Evolutionary conservation across 1,140 invertebrate genomes (phyloP), one percentile per base, ranked within the genome.

Genomic region (Drosophila teissieri): DNA sequence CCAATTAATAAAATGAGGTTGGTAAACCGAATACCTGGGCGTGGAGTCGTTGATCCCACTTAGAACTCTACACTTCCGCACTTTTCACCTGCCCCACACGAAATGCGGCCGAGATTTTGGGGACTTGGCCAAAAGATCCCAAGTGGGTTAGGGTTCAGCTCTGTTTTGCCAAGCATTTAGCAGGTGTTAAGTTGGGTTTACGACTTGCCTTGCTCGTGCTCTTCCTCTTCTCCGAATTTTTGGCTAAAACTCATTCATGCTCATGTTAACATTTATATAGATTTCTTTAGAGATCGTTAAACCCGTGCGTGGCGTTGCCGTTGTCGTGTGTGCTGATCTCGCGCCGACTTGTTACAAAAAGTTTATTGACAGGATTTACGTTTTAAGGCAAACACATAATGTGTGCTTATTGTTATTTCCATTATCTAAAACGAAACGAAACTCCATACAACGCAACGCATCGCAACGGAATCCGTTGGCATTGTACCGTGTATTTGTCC

Each of bases 321-420:
- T 40, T 58, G 49, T 60, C 57, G 64, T 48, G 39, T 40, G 42
- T 53, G 60, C 42, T 27, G 24, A 55, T 53, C 44, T 70, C 67
- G 67, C 67, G 64, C 15, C 44, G 58, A 54, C 49, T 51, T 64
- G 53, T 80, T 84, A 79, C 73, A 69, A 64, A 88, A 61, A 86
- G 78, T 76, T 88, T 82, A 88, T 81, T 76, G 78, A 88, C 74
- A 79, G 82, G 79, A 88, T 76, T 86, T 88, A 76, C 51, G 45
- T 69, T 52, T 64, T 57, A 58, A 57, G 60, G 73, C 40, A 77
- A 73, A 83, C 51, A 72, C 64, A 48, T 70, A 49, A 69, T 62
- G 74, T 61, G 62, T 27, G 51, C 51, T 77, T 68, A 68, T 76
- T 77, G 73, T 67, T 67, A 58, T 68, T 64, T 42, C 46, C 40